Conservation (phyloP, 2,888 invertebrate genomes). For the Phalangium opilio region DNA sequence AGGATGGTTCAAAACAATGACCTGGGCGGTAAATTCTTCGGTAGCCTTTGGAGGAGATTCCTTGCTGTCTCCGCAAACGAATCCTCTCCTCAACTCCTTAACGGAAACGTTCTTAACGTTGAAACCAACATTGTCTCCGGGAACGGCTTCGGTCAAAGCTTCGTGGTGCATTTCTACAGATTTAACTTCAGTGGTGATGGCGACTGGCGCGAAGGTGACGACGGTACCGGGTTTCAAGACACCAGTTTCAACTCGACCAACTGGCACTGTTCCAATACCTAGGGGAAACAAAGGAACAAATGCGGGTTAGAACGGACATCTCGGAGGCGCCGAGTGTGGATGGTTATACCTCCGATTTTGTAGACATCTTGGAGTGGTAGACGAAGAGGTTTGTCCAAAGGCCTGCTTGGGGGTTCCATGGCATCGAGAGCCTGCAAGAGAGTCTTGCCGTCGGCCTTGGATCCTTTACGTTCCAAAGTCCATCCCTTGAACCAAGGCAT, state of each 20-base stretch:
- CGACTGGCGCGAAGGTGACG: constrained; percentile 92
- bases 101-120: constrained; percentile 94
- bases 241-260: constrained; percentile 98
- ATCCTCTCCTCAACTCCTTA: constrained; percentile 98
- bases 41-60: constrained; percentile 88
- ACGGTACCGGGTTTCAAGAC: constrained; percentile 88
- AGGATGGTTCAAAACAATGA: constrained; percentile 98
- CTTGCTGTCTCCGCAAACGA: constrained; percentile 96
- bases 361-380: constrained; percentile 99
- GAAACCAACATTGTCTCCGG: constrained; percentile 99
- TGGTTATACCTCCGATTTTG: constrained; percentile 79
- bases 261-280: constrained; percentile 97
- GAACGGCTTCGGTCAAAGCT: constrained; percentile 55
- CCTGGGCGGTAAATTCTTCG: constrained; percentile 88
- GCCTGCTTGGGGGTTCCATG: constrained; percentile 84
- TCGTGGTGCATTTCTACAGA: constrained; percentile 99
- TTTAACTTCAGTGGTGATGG: constrained; percentile 97
- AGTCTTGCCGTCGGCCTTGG: constrained; percentile 84
- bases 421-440: constrained; percentile 94
- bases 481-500: constrained; percentile 97
- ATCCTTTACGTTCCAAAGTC: constrained; percentile 84
- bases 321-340: background rate
- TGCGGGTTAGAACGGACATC: background rate
- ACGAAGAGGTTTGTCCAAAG: constrained; percentile 94
- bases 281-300: background rate